Percentiles rank a stretch among this genome's conserved stretches.
Conservation (phyloP, 2,113 vertebrate genomes). For the Xenotilapia flavipinnis region DNA sequence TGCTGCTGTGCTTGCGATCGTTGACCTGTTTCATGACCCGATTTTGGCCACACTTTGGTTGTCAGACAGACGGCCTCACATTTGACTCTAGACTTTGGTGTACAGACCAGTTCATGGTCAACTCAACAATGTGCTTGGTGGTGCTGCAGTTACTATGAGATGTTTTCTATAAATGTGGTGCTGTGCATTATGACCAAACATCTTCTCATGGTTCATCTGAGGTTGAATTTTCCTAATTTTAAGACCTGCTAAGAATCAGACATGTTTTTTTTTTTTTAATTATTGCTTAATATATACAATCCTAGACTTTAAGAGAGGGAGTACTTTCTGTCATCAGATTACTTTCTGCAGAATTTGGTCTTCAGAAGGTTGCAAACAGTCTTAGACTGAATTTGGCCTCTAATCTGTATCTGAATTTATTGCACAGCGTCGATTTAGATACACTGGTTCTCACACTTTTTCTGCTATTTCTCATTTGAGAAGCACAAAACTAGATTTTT, state of each 20-base stretch:
- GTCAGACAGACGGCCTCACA: not conserved
- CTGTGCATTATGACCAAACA: not conserved
- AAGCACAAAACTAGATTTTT: fast-evolving
- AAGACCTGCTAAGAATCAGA: not conserved
- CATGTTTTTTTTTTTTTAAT: not conserved
- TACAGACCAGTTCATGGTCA: not conserved
- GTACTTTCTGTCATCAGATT: not conserved
- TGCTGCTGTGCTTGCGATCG: not conserved
- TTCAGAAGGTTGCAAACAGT: not conserved
- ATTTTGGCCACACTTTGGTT: not conserved
- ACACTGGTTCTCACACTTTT: not conserved
- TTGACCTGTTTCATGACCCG: not conserved
- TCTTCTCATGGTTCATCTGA: not conserved
- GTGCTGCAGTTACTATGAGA: not conserved
- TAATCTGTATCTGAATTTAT: not conserved
- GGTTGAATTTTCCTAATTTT: not conserved
- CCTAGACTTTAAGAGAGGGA: not conserved
- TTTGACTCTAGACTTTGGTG: not conserved
- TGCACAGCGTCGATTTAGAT: not conserved
- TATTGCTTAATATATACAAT: not conserved
- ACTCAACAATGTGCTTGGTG: not conserved
- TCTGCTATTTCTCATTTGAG: not conserved
- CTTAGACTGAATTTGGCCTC: not conserved
- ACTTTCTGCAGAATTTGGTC: not conserved
- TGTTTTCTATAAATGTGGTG: not conserved